These are phyloP conservation scores for Enoplosus armatus DNA, from an alignment of 2,797 vertebrate species.

Conservation along the genomic window DNA sequence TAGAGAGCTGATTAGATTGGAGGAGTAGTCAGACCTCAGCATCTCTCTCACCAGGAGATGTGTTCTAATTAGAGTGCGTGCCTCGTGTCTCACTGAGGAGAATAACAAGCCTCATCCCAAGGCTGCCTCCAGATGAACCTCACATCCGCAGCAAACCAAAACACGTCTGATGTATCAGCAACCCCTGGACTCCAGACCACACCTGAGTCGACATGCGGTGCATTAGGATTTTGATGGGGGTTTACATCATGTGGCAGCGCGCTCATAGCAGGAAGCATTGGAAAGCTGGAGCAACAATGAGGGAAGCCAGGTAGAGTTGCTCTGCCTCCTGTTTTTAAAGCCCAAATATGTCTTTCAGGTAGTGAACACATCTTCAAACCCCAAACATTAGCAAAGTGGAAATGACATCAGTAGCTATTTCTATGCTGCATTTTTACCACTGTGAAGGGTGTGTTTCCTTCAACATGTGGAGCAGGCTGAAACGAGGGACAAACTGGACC, in stretches of 20 bases:
- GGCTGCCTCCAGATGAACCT: conserved; percentile 63
- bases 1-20: conserved; percentile 73
- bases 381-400: not conserved
- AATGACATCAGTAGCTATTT: not conserved
- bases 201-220: conserved; percentile 56
- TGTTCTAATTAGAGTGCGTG: conserved; percentile 79
- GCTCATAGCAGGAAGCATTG: conserved; percentile 14
- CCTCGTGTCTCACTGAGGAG: conserved; percentile 70
- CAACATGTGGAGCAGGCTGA: not conserved
- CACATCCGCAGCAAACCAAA: conserved; percentile 58
- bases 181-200: conserved; percentile 53
- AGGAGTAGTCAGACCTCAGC: conserved; percentile 67
- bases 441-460: not conserved
- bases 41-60: conserved; percentile 78
- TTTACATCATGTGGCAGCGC: conserved; percentile 20
- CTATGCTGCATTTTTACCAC: not conserved
- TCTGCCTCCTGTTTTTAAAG: conserved; percentile 1
- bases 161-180: conserved; percentile 64
- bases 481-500: conserved; percentile 14
- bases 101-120: conserved; percentile 77
- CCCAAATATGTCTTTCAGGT: not conserved
- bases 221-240: conserved; percentile 46
- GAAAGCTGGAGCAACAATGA: conserved; percentile 27
- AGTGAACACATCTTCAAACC: conserved; percentile 9
- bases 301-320: not conserved